Evolutionary conservation across 2,888 invertebrate genomes (phyloP).

Genomic region (Epsilonema sp.): DNA sequence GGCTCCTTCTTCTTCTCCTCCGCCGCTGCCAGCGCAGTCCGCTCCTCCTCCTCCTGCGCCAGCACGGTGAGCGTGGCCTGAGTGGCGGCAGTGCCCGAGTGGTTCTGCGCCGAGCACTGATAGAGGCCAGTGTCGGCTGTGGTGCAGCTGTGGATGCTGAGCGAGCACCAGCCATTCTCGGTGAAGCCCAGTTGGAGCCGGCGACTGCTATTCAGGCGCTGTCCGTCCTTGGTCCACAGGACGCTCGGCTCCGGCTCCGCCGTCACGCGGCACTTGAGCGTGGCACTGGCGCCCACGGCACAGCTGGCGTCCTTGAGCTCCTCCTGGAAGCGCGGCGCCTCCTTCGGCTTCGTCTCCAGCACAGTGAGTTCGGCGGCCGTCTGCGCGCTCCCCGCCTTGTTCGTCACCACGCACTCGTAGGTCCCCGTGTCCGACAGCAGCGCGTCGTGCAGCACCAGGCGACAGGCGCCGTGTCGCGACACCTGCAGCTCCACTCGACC

Average conservation of each 20-base stretch:
- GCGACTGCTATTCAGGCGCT: slow-evolving; percentile 15
- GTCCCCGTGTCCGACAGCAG: slow-evolving; percentile 13
- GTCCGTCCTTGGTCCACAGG: slow-evolving; percentile 22
- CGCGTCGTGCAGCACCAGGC: slow-evolving; percentile 11
- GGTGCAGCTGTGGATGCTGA: slow-evolving; percentile 13
- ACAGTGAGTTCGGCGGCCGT: slow-evolving; percentile 12
- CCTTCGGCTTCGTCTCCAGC: slow-evolving; percentile 13
- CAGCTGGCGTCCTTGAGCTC: slow-evolving; percentile 13
- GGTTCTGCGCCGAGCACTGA: slow-evolving; percentile 7
- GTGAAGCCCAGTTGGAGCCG: slow-evolving; percentile 12
- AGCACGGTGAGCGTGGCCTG: slow-evolving; percentile 15
- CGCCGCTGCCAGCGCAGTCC: not conserved
- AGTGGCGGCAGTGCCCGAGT: slow-evolving; percentile 9
- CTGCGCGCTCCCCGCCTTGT: slow-evolving; percentile 5
- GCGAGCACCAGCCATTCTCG: slow-evolving; percentile 15
- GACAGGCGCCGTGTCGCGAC: slow-evolving; percentile 3
- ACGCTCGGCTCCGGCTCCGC: slow-evolving; percentile 30
- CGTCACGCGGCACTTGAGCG: slow-evolving; percentile 28
- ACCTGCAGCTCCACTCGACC: slow-evolving; percentile 8
- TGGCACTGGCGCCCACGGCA: slow-evolving; percentile 20
- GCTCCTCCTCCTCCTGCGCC: not conserved
- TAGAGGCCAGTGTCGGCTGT: slow-evolving; percentile 21
- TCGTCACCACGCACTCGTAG: slow-evolving; percentile 12
- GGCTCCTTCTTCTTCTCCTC: not conserved
- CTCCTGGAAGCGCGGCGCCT: slow-evolving; percentile 12